Conservation (phyloP, 2,113 vertebrate species). For the Colius striatus region DNA sequence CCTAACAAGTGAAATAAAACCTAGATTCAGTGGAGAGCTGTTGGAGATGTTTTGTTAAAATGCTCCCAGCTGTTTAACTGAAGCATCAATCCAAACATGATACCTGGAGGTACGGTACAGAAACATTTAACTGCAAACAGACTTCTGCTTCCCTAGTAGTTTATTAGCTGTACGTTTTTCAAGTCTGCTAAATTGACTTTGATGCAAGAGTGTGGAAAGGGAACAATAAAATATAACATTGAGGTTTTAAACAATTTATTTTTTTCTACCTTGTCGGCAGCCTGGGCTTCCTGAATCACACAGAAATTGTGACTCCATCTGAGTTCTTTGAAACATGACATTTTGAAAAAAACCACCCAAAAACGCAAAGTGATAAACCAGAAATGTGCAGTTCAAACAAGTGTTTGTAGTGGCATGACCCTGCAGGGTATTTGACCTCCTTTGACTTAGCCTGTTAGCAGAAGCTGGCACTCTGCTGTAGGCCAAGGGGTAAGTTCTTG, state of each 20-base stretch:
- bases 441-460: not conserved
- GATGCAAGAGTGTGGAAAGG: not conserved
- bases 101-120: not conserved
- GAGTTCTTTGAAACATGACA: not conserved
- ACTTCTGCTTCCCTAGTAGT: not conserved
- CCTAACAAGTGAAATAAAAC: not conserved
- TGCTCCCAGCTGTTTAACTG: not conserved
- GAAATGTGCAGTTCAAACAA: not conserved
- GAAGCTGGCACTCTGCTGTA: not conserved
- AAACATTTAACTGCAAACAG: constrained; percentile 13
- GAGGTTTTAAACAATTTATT: not conserved
- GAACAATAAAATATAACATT: not conserved
- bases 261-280: constrained; percentile 21
- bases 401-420: not conserved
- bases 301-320: not conserved
- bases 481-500: not conserved
- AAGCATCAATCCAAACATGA: not conserved
- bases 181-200: constrained; percentile 14
- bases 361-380: not conserved
- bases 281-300: not conserved
- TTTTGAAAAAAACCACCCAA: not conserved
- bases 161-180: not conserved
- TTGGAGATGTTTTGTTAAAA: not conserved
- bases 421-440: not conserved
- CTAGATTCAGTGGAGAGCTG: not conserved